These are phyloP conservation scores for Syrrhaptes paradoxus DNA, from an alignment of 2,113 vertebrate species.

Conservation along the genomic window DNA sequence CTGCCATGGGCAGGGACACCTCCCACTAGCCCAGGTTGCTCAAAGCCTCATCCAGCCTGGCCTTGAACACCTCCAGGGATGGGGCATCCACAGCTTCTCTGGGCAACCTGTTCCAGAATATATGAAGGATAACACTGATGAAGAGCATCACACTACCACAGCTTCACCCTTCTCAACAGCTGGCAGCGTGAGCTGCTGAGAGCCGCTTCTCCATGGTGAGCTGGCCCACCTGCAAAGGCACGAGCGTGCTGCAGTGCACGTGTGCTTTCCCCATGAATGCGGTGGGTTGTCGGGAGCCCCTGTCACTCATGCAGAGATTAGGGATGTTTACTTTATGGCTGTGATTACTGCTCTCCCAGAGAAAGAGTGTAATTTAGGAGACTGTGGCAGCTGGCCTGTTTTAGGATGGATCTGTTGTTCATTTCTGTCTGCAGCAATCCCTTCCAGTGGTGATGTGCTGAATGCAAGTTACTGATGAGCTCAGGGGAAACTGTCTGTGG, in stretches of 20 bases:
- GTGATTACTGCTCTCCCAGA: not conserved
- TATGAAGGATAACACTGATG: not conserved
- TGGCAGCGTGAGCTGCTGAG: not conserved
- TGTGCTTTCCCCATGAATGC: not conserved
- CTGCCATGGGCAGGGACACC: no score
- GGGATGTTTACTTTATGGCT: not conserved
- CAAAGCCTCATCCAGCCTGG: no score
- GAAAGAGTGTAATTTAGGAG: not conserved
- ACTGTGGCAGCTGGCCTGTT: not conserved
- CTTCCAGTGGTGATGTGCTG: not conserved
- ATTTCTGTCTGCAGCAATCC: not conserved
- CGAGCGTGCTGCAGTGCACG: fast-evolving
- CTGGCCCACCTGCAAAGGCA: not conserved
- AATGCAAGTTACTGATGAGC: not conserved
- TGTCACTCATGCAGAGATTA: not conserved
- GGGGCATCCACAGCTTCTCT: no score
- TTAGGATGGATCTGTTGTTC: not conserved
- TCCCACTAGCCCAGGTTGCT: no score
- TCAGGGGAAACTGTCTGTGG: not conserved
- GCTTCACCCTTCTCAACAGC: not conserved
- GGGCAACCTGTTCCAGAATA: no score
- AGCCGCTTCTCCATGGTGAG: not conserved
- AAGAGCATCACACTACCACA: not conserved
- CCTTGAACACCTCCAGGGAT: no score
- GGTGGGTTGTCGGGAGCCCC: not conserved